These are phyloP conservation scores for Dasysyrphus albostriatus DNA, from an alignment of 2,888 invertebrate genomes.

Conservation along the genomic window DNA sequence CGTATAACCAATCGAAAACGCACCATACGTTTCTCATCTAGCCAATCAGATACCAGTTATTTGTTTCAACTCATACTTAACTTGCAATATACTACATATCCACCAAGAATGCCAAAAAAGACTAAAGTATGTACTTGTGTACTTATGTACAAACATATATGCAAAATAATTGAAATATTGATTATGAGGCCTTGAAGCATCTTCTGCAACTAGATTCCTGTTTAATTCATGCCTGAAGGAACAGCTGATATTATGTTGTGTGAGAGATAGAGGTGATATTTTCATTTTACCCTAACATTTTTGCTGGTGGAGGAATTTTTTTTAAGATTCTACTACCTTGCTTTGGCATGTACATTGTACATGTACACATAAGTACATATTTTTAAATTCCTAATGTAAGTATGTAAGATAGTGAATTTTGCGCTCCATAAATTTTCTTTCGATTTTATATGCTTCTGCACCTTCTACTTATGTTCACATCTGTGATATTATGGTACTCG, in stretches of 20 bases:
- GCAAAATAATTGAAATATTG: too few relatives aligned
- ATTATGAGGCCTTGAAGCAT: too few relatives aligned
- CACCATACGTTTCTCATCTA: too few relatives aligned
- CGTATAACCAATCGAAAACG: too few relatives aligned
- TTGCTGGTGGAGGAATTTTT: conserved; percentile 2
- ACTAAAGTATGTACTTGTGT: too few relatives aligned
- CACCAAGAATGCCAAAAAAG: too few relatives aligned
- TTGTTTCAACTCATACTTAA: too few relatives aligned
- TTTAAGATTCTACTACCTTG: conserved; percentile 32
- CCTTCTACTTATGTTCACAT: background rate
- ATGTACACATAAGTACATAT: too few relatives aligned
- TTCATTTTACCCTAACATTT: conserved; percentile 65
- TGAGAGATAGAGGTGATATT: conserved; percentile 42
- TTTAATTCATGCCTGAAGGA: conserved; percentile 39
- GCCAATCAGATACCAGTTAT: too few relatives aligned
- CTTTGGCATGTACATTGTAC: background rate
- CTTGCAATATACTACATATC: too few relatives aligned
- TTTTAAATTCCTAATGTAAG: conserved; percentile 32
- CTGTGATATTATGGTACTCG: background rate
- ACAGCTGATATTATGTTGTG: conserved; percentile 27
- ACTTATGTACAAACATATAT: too few relatives aligned
- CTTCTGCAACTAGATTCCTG: conserved; percentile 35
- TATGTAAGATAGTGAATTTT: conserved; percentile 29
- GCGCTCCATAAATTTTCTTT: conserved; percentile 26
- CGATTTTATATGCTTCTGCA: conserved; percentile 8